These are phyloP conservation scores for Phengaris arion DNA, from an alignment of 2,888 invertebrate species.

Conservation along the genomic window DNA sequence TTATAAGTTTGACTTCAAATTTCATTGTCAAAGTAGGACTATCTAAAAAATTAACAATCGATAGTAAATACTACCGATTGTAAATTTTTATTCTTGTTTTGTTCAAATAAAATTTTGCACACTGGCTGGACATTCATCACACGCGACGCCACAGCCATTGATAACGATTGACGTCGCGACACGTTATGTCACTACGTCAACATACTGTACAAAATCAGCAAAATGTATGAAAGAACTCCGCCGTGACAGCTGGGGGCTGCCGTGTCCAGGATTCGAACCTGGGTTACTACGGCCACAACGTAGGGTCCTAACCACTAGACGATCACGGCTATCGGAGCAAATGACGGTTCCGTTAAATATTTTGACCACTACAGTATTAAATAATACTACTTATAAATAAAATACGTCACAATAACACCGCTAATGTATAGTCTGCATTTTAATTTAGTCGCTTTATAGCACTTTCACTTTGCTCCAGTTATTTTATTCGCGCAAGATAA, in stretches of 20 bases:
- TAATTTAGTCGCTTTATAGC: not conserved
- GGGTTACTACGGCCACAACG: slow-evolving; percentile 88
- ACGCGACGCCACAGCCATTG: too few relatives aligned
- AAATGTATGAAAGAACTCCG: slow-evolving; percentile 30
- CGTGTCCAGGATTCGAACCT: slow-evolving; percentile 85
- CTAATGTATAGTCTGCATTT: not conserved
- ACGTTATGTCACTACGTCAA: too few relatives aligned
- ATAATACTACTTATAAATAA: slow-evolving; percentile 5
- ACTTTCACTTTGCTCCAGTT: slow-evolving; percentile 10
- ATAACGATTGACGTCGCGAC: too few relatives aligned
- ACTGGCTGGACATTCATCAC: too few relatives aligned
- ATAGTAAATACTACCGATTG: too few relatives aligned
- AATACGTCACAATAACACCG: not conserved
- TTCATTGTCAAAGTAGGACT: too few relatives aligned
- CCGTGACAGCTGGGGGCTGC: slow-evolving; percentile 48
- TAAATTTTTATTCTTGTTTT: too few relatives aligned
- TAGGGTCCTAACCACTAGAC: slow-evolving; percentile 87
- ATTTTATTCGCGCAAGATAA: slow-evolving; percentile 2
- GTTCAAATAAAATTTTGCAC: too few relatives aligned
- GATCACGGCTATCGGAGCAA: slow-evolving; percentile 81
- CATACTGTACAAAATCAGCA: too few relatives aligned
- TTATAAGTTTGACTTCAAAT: too few relatives aligned
- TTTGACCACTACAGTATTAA: not conserved
- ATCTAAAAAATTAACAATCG: too few relatives aligned
- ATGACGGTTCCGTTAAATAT: slow-evolving; percentile 32